Conservation (phyloP, 2,888 invertebrate species). For the Tenthredo distinguenda region DNA sequence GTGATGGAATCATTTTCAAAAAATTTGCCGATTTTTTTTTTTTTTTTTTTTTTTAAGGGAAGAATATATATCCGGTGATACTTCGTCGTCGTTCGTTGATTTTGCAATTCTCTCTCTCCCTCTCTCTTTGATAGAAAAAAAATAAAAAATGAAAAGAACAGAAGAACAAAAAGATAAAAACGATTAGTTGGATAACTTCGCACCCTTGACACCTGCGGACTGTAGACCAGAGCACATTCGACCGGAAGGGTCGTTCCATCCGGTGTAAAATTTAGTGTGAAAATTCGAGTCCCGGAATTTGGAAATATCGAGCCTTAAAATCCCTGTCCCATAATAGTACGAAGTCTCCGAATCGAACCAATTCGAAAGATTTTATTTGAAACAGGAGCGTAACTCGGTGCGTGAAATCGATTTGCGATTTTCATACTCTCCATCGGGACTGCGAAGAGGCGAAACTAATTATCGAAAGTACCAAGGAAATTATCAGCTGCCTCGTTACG, state of each 20-base stretch:
- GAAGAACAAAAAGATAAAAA: not conserved
- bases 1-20: not conserved
- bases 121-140: not conserved
- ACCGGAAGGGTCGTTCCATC: slow-evolving; percentile 9
- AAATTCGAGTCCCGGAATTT: not conserved
- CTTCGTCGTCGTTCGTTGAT: not conserved
- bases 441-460: slow-evolving; percentile 7
- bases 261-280: not conserved
- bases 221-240: not conserved
- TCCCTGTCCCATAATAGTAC: not conserved
- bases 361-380: not conserved
- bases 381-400: not conserved
- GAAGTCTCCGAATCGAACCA: not conserved
- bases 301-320: not conserved
- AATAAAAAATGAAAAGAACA: not conserved
- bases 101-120: not conserved
- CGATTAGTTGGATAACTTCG: slow-evolving; percentile 5
- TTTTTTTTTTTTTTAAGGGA: not conserved
- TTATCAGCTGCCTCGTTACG: not conserved
- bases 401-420: slow-evolving; percentile 2
- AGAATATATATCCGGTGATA: not conserved
- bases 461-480: slow-evolving; percentile 3
- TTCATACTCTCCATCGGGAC: not conserved
- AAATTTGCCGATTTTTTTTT: not conserved
- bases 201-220: slow-evolving; percentile 4